Percentiles rank a stretch among this genome's conserved stretches.
phyloP scores from a whole-genome alignment of 2,888 invertebrate genomes.

The Nephrotoma guestfalica region DNA sequence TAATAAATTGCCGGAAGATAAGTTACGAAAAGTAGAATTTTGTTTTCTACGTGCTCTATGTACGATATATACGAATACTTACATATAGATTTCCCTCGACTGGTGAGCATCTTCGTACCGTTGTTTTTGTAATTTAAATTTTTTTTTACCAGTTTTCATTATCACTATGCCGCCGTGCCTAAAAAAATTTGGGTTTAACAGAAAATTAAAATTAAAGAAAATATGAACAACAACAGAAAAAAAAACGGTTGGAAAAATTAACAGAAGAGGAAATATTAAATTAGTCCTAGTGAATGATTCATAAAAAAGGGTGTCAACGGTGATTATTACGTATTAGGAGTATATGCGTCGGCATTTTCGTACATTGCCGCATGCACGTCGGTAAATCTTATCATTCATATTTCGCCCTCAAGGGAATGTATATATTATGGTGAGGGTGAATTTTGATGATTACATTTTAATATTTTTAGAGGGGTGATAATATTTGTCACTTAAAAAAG shows the following conservation, averaged over 20 bases:
- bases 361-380: neutral
- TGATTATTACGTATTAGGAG: neutral
- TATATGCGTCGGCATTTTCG: neutral
- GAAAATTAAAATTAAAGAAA: neutral
- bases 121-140: neutral
- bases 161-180: neutral
- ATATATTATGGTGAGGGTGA: neutral
- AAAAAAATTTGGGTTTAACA: neutral
- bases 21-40: neutral
- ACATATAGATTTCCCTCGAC: neutral
- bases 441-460: neutral
- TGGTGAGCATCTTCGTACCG: neutral
- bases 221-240: neutral
- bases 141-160: neutral
- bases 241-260: neutral
- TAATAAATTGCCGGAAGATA: neutral
- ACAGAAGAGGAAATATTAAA: neutral
- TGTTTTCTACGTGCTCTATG: neutral
- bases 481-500: too few species aligned
- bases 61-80: neutral
- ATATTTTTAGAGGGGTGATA: neutral
- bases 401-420: neutral
- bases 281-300: neutral
- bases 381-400: neutral
- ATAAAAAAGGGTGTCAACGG: neutral